phyloP scores from a whole-genome alignment of 2,113 vertebrate genomes.

The Macrotus californicus region DNA sequence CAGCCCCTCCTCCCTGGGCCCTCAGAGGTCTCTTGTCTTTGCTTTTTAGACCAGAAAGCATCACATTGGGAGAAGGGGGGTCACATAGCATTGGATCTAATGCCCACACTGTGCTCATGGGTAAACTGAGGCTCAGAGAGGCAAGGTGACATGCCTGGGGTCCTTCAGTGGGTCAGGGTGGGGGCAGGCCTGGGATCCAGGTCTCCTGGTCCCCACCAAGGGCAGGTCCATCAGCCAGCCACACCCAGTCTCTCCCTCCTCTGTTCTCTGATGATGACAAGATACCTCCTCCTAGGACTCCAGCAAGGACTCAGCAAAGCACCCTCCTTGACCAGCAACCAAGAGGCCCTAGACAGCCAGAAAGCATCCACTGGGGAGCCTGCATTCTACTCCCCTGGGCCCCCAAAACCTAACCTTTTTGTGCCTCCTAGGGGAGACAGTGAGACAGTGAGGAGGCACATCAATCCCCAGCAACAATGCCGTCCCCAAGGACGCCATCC shows the following conservation, averaged over 20 bases:
- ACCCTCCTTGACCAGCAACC: neutral
- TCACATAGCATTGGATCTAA: neutral
- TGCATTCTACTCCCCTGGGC: rapidly evolving
- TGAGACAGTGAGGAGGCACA: neutral
- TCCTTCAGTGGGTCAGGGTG: neutral
- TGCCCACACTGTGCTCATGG: neutral
- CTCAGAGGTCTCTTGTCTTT: neutral
- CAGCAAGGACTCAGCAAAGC: neutral
- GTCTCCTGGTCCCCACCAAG: neutral
- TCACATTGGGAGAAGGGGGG: neutral
- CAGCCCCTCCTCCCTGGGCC: neutral
- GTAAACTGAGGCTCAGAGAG: neutral
- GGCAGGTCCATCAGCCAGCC: neutral
- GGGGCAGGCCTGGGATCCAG: too few species aligned
- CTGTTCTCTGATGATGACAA: neutral
- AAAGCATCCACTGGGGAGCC: neutral
- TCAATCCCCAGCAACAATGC: rapidly evolving
- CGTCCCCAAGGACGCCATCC: neutral
- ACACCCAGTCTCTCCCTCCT: neutral
- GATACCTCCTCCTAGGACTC: neutral
- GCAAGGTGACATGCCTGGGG: neutral
- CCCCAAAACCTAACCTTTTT: rapidly evolving
- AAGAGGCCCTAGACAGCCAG: neutral
- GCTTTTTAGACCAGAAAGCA: neutral
- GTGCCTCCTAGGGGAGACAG: neutral